Conservation (phyloP, 2,888 invertebrate species). For the Thymelicus acteon region DNA sequence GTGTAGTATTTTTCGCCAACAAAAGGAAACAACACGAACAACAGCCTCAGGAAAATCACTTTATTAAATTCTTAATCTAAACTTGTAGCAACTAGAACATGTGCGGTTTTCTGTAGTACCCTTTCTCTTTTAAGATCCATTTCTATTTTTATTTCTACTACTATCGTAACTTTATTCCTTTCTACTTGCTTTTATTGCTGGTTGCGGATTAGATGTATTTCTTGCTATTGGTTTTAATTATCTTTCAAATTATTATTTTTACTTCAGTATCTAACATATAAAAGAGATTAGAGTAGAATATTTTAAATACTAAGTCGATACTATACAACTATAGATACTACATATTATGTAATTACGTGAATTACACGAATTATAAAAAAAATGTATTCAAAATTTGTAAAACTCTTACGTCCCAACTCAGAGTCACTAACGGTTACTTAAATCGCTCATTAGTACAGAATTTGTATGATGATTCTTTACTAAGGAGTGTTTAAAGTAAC, state of each 20-base stretch:
- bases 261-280: too few relatives aligned
- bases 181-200: background rate
- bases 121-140: conserved; percentile 24
- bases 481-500: too few relatives aligned
- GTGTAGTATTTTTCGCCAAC: conserved; percentile 30
- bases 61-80: conserved; percentile 38
- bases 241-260: background rate
- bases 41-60: conserved; percentile 33
- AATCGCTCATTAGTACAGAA: too few relatives aligned
- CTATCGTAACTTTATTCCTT: background rate
- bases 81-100: conserved; percentile 32
- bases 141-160: conserved; percentile 17
- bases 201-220: background rate
- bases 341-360: too few relatives aligned
- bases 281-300: too few relatives aligned
- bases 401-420: too few relatives aligned
- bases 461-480: too few relatives aligned
- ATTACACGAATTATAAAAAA: too few relatives aligned
- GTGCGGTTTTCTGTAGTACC: conserved; percentile 21
- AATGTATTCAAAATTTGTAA: too few relatives aligned
- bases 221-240: background rate
- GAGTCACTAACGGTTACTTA: too few relatives aligned
- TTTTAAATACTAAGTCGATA: too few relatives aligned
- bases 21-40: conserved; percentile 26
- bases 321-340: too few relatives aligned